Conservation (phyloP, 2,113 vertebrate genomes). For the Rhabdomys dilectus region DNA sequence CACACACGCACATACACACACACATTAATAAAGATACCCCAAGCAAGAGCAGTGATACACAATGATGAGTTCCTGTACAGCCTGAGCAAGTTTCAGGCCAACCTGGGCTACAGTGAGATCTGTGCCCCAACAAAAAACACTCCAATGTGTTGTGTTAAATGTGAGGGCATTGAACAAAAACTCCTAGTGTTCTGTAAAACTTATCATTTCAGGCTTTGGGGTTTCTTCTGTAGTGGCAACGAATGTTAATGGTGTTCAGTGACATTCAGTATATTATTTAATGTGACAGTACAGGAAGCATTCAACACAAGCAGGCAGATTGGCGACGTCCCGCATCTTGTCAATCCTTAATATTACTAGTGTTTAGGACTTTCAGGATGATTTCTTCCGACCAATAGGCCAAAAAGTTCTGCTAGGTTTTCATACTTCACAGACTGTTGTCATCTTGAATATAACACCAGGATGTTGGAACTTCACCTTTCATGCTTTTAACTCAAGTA, state of each 20-base stretch:
- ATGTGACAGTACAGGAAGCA: background rate
- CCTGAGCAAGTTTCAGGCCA: background rate
- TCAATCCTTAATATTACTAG: background rate
- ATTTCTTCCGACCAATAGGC: background rate
- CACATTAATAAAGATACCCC: background rate
- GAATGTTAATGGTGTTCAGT: background rate
- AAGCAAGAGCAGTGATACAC: background rate
- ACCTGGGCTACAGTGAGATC: background rate
- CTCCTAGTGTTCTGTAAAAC: background rate
- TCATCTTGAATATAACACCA: background rate
- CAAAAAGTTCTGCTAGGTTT: background rate
- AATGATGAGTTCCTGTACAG: background rate
- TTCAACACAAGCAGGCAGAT: background rate
- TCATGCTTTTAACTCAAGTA: background rate
- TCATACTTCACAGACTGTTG: background rate
- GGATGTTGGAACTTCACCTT: background rate
- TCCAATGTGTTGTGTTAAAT: background rate
- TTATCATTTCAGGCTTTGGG: background rate
- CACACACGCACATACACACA: background rate
- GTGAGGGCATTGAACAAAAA: background rate
- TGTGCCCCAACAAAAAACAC: background rate
- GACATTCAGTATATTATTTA: background rate
- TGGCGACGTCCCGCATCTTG: background rate
- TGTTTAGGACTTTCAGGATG: background rate
- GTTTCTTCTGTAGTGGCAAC: background rate